phyloP scores from a whole-genome alignment of 37 sponge, comb jelly and placozoan genomes.

The Cliona cf. orientalis region DNA sequence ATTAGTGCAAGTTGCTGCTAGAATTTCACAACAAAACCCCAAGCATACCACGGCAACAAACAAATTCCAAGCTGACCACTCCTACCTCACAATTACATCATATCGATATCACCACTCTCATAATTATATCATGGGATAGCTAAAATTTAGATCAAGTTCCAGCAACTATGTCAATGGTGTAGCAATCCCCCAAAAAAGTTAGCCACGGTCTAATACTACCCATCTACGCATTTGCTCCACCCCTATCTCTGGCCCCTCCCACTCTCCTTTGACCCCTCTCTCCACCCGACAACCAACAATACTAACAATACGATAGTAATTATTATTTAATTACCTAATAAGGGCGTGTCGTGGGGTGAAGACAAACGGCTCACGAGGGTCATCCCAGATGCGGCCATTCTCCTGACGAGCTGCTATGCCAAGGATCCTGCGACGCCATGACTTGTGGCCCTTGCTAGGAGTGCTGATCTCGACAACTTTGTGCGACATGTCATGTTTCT shows the following conservation, averaged over 20 bases:
- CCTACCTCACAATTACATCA: too few relatives aligned
- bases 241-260: not conserved
- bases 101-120: too few relatives aligned
- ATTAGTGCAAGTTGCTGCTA: too few relatives aligned
- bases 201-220: too few relatives aligned
- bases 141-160: too few relatives aligned
- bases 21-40: too few relatives aligned
- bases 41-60: too few relatives aligned
- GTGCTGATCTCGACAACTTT: constrained; percentile 3
- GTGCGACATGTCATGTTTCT: constrained; percentile 13
- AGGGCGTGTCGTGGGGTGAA: not conserved
- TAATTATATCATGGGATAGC: too few relatives aligned
- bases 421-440: constrained; percentile 31
- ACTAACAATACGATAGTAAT: not conserved
- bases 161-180: too few relatives aligned
- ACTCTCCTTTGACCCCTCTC: not conserved
- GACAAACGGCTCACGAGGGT: constrained; percentile 14
- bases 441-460: constrained; percentile 7
- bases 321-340: not conserved
- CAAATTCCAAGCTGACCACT: too few relatives aligned
- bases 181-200: too few relatives aligned
- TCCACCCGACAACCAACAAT: not conserved
- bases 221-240: too few relatives aligned
- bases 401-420: not conserved
- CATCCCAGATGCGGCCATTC: constrained; percentile 13